These are phyloP conservation scores for Temnothorax curvispinosus DNA, from an alignment of 1,140 invertebrate species.

Conservation along the genomic window DNA sequence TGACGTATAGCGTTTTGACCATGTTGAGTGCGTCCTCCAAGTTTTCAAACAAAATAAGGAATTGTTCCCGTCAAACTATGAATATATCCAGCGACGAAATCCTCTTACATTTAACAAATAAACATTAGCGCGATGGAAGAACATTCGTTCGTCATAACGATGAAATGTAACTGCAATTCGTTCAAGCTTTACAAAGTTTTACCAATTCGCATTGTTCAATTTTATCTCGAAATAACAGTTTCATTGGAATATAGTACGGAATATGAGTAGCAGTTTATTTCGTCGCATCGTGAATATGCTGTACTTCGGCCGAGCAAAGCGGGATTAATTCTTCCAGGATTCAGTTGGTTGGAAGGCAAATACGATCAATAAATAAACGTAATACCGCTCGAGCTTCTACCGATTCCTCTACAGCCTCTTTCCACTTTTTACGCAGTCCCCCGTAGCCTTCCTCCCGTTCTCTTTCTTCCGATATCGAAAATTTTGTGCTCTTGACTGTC, in stretches of 20 bases:
- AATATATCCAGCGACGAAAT: neutral
- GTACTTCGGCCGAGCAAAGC: constrained; percentile 48
- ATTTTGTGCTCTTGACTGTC: constrained; percentile 52
- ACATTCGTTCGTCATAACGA: constrained; percentile 20
- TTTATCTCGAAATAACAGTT: constrained; percentile 52
- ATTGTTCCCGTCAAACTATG: neutral
- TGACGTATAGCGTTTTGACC: constrained; percentile 1
- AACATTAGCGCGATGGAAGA: constrained; percentile 21
- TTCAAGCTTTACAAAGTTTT: constrained; percentile 40
- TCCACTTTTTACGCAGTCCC: neutral
- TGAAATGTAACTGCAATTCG: constrained; percentile 38
- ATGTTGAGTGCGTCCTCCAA: neutral
- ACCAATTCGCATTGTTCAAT: constrained; percentile 41
- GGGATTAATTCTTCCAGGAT: constrained; percentile 57
- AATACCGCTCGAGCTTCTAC: constrained; percentile 59
- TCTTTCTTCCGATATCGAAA: constrained; percentile 51
- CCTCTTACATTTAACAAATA: constrained; percentile 31
- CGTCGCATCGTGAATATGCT: constrained; percentile 41
- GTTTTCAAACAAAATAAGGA: constrained; percentile 8
- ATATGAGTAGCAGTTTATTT: constrained; percentile 56
- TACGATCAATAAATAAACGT: constrained; percentile 63
- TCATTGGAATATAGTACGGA: constrained; percentile 27
- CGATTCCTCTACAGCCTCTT: constrained; percentile 30
- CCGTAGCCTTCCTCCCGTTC: neutral
- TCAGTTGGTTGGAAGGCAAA: constrained; percentile 53